A percentile compares a stretch with the other conserved stretches of the same genome.
phyloP scores from a whole-genome alignment of 1,140 invertebrate species.

The Xylocopa sonorina region DNA sequence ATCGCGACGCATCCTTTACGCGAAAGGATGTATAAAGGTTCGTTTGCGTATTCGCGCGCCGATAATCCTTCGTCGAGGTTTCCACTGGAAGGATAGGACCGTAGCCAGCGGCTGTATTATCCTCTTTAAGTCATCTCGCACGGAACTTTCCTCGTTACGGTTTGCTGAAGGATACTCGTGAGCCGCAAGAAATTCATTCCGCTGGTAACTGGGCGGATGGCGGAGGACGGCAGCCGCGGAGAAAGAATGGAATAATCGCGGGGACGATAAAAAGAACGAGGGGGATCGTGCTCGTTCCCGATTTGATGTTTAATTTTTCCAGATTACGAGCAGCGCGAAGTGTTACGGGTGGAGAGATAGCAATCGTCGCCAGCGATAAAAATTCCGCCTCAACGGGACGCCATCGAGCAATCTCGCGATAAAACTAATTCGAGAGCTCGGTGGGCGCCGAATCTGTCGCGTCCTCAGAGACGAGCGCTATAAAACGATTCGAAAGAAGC shows the following conservation, averaged over 20 bases:
- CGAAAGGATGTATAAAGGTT: neutral
- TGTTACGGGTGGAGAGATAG: neutral
- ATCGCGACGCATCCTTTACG: neutral
- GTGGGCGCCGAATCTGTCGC: neutral
- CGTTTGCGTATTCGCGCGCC: slow-evolving; percentile 27
- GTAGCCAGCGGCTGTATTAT: slow-evolving; percentile 14
- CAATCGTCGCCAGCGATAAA: too few relatives aligned
- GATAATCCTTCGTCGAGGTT: neutral
- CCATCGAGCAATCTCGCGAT: neutral
- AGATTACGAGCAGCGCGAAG: slow-evolving; percentile 14
- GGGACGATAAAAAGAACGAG: neutral
- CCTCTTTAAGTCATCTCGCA: slow-evolving; percentile 20
- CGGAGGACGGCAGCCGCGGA: too few relatives aligned
- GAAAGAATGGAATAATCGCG: neutral
- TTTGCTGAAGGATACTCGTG: slow-evolving; percentile 13
- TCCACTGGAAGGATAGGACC: neutral
- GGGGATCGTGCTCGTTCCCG: neutral
- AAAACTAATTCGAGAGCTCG: slow-evolving; percentile 30
- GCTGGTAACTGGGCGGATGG: neutral
- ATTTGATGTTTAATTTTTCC: slow-evolving; percentile 25
- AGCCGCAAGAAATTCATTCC: slow-evolving; percentile 30
- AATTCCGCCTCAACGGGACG: neutral
- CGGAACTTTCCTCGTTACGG: slow-evolving; percentile 43
- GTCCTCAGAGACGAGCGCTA: neutral
- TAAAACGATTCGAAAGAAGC: slow-evolving; percentile 21